Base-by-base conservation (phyloP, 2,113 vertebrate species). In the Neofelis nebulosa region DNA sequence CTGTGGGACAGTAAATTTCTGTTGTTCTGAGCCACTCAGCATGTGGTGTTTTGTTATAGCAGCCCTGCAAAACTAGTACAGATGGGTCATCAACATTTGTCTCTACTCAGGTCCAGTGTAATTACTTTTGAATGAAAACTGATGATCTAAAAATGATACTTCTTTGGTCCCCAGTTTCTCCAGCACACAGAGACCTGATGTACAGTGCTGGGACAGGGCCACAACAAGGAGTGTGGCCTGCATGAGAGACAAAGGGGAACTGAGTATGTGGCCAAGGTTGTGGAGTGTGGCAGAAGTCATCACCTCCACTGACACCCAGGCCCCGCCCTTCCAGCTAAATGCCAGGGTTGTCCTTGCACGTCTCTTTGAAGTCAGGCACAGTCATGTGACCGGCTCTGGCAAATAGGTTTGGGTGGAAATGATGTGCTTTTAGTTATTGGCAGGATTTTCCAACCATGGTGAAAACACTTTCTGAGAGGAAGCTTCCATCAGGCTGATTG, bases 171-270 rank as follows among this genome's bases (percentile, higher is more conserved):
- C 23, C 12, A 23, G 14, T 76, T 36, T 8, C 7, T 0, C 2
- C 4, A 69, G 2, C 15, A n/a, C 19, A 52, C 7, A 66, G 13
- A 9, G 3, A 55, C 18, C 12, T 31, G 19, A 1, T 2, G 3
- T 57, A 7, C 4, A 38, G 16, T 27, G 18, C 18, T 27, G 19
- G 29, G 76, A 27, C 45, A 66, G 50, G 55, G 48, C n/a, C 2
- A 3, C 4, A 55, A 31, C 25, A n/a, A 5, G 27, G 15, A 1
- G 1, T 52, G 65, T 48, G 41, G 5, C 48, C 38, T 78, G 68
- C 19, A 31, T 7, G 29, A 33, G 4, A 25, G 16, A 61, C 10
- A 50, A 83, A 71, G 80, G 66, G 19, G 21, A 68, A 45, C 8
- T 25, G 50, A 38, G 15, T 27, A 10, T 52, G 25, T 14, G 14